These are phyloP conservation scores for Pyrocephalus nanus DNA, from an alignment of 2,797 vertebrate species.

Conservation along the genomic window DNA sequence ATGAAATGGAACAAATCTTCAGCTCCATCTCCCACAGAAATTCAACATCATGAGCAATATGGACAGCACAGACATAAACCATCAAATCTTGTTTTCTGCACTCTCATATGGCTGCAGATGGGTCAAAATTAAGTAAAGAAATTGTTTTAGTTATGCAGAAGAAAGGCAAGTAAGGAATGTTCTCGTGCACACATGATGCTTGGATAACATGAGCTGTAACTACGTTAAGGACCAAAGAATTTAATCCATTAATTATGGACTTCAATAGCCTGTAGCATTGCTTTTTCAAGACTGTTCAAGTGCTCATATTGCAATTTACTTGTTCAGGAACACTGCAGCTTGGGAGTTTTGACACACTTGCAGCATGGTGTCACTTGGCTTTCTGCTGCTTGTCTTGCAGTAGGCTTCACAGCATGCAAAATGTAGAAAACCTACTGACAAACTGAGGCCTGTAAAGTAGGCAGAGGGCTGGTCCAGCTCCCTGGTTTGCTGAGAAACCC, in stretches of 20 bases:
- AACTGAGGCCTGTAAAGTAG: not conserved
- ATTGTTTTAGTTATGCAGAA: not conserved
- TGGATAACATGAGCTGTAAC: not conserved
- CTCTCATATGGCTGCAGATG: not conserved
- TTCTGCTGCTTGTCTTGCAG: not conserved
- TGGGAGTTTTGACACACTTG: not conserved
- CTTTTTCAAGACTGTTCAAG: not conserved
- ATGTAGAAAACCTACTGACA: not conserved
- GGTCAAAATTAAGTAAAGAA: not conserved
- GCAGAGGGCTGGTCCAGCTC: not conserved
- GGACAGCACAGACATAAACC: not conserved
- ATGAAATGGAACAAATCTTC: not conserved
- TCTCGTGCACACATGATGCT: not conserved
- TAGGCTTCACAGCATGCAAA: not conserved
- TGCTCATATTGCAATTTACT: not conserved
- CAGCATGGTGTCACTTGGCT: not conserved
- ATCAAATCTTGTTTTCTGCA: not conserved
- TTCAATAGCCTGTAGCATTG: not conserved
- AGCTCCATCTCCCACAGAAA: not conserved
- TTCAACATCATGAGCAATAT: not conserved
- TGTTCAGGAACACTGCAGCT: not conserved
- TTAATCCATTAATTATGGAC: not conserved
- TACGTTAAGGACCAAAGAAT: fast-evolving
- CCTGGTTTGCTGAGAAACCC: not conserved
- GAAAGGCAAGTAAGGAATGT: not conserved